Percentiles rank a stretch among this genome's conserved stretches.
Conservation (phyloP, 2,113 vertebrate genomes). For the Pseudorasbora parva region DNA sequence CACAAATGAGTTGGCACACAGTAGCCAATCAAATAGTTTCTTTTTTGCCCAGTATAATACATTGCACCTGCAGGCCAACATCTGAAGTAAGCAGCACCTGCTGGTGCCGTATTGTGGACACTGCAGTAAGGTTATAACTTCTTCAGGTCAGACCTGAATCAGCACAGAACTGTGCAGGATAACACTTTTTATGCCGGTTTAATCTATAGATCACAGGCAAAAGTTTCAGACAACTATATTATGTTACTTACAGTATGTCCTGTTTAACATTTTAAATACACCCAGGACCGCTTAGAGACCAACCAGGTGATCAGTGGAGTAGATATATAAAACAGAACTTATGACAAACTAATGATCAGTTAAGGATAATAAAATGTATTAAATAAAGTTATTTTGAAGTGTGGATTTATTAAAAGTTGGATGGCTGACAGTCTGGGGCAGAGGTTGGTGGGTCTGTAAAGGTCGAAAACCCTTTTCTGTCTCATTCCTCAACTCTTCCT, state of each 20-base stretch:
- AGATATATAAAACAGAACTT: not conserved
- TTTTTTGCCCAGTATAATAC: not conserved
- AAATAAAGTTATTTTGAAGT: not conserved
- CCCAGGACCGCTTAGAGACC: no score
- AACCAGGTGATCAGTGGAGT: not conserved
- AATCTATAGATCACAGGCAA: not conserved
- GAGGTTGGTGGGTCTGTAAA: not conserved
- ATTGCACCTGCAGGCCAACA: constrained; percentile 5
- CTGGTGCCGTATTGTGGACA: constrained; percentile 2
- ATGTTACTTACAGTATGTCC: not conserved
- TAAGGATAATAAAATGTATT: not conserved
- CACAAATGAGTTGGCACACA: not conserved
- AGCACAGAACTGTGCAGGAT: not conserved
- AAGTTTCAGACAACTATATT: not conserved
- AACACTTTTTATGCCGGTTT: constrained; percentile 7
- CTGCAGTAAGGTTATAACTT: constrained; percentile 18
- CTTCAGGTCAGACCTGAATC: constrained; percentile 29
- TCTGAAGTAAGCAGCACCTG: constrained; percentile 30
- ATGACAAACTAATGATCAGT: not conserved
- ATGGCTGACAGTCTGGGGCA: not conserved
- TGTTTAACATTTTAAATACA: not conserved
- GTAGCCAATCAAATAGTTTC: not conserved
- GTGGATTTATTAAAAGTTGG: not conserved
- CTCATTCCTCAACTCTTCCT: not conserved
- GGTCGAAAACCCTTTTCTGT: not conserved